Conservation (phyloP, 2,888 invertebrate genomes). For the Campopleginae sp. region DNA sequence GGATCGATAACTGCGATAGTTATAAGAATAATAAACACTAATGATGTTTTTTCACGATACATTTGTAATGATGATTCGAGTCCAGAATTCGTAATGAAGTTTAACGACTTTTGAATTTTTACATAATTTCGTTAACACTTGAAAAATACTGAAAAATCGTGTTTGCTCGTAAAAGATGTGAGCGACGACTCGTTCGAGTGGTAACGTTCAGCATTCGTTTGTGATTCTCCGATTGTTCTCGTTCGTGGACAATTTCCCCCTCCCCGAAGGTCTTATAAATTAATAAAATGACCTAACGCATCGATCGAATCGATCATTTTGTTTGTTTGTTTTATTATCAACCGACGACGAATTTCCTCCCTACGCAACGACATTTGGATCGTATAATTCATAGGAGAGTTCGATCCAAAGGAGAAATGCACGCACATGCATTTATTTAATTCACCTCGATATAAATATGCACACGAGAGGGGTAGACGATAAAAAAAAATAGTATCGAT, state of each 20-base stretch:
- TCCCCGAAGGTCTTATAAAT: constrained; percentile 27
- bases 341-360: not conserved
- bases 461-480: not conserved
- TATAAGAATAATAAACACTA: not conserved
- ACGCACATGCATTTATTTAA: not conserved
- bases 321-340: not conserved
- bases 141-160: not conserved
- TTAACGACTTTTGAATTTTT: not conserved
- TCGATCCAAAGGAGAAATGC: not conserved
- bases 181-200: constrained; percentile 22
- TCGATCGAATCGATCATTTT: constrained; percentile 7
- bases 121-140: not conserved
- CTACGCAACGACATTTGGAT: not conserved
- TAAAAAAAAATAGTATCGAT: not conserved
- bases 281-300: constrained; percentile 10
- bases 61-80: not conserved
- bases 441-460: not conserved
- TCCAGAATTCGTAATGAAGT: not conserved
- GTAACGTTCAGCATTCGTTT: constrained; percentile 40
- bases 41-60: not conserved
- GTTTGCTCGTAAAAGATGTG: constrained; percentile 3
- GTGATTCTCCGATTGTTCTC: constrained; percentile 51
- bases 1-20: not conserved
- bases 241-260: constrained; percentile 44
- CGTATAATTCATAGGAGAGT: not conserved